Percentiles rank a stretch among this genome's conserved stretches.
phyloP scores from a whole-genome alignment of 1,140 invertebrate genomes.

The Calephelis nemesis region DNA sequence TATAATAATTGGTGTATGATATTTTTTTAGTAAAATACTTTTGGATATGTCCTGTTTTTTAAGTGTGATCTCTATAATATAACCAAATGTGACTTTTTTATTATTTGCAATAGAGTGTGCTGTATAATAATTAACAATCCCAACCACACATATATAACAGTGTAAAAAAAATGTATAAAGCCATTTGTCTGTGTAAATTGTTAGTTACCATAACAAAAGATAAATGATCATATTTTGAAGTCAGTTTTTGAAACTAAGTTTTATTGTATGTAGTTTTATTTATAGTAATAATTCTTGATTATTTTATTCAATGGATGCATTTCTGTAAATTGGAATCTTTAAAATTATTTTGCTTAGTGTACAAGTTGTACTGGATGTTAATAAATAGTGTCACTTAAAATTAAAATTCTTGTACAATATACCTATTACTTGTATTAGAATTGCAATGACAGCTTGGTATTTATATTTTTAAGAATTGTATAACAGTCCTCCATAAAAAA shows the following conservation, averaged over 20 bases:
- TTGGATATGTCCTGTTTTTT: slow-evolving; percentile 10
- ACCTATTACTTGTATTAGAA: too few species aligned
- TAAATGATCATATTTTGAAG: slow-evolving; percentile 14
- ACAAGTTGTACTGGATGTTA: slow-evolving; percentile 1
- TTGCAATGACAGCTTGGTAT: too few species aligned
- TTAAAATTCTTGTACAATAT: too few species aligned
- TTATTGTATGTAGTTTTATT: slow-evolving; percentile 14
- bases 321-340: background rate
- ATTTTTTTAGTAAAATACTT: slow-evolving; percentile 52
- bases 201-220: slow-evolving; percentile 17
- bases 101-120: slow-evolving; percentile 18
- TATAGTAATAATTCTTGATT: background rate
- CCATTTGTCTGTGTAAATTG: slow-evolving; percentile 17
- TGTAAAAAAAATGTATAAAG: slow-evolving; percentile 16
- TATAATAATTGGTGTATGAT: slow-evolving; percentile 72
- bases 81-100: slow-evolving; percentile 22
- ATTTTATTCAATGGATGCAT: background rate
- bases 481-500: too few species aligned
- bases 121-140: slow-evolving; percentile 4
- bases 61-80: slow-evolving; percentile 24
- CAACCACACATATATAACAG: slow-evolving; percentile 1
- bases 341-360: slow-evolving; percentile 2
- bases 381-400: too few species aligned
- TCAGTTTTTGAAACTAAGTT: slow-evolving; percentile 18
- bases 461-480: too few species aligned